These are phyloP conservation scores for Tiliacea aurago DNA, from an alignment of 2,888 invertebrate genomes.

Conservation along the genomic window DNA sequence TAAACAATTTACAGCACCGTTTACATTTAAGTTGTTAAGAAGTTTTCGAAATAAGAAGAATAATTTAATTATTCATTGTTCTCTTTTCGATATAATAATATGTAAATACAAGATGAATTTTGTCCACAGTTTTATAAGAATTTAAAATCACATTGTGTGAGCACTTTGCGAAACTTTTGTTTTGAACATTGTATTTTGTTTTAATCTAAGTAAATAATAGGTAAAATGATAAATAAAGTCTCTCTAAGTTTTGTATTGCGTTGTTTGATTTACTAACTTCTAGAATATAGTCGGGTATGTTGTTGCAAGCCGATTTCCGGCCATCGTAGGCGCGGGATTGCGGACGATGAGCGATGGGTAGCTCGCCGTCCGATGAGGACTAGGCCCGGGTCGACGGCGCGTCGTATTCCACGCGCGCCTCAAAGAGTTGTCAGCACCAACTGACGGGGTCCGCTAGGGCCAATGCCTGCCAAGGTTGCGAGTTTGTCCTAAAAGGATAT, in stretches of 20 bases:
- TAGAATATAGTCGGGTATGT: background rate
- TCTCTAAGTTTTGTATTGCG: slow-evolving; percentile 67
- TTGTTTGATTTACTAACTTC: slow-evolving; percentile 39
- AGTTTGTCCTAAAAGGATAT: too few relatives aligned
- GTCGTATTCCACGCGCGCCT: too few relatives aligned
- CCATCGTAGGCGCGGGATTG: too few relatives aligned
- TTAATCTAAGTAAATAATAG: slow-evolving; percentile 41
- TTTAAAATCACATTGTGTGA: slow-evolving; percentile 36
- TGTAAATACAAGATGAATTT: slow-evolving; percentile 43
- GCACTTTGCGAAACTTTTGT: slow-evolving; percentile 26
- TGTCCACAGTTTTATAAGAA: slow-evolving; percentile 30
- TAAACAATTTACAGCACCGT: slow-evolving; percentile 35
- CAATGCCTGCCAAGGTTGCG: too few relatives aligned
- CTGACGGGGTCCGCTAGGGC: too few relatives aligned
- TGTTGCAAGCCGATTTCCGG: too few relatives aligned
- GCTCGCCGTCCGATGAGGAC: too few relatives aligned
- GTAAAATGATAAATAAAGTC: slow-evolving; percentile 66
- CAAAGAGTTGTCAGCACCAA: too few relatives aligned
- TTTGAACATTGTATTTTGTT: slow-evolving; percentile 42
- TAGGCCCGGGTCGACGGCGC: too few relatives aligned
- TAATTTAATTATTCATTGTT: slow-evolving; percentile 31
- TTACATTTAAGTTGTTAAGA: slow-evolving; percentile 19
- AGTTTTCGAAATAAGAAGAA: slow-evolving; percentile 14
- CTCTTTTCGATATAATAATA: slow-evolving; percentile 14
- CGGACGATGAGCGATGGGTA: too few relatives aligned